These are phyloP conservation scores for Iselma pallidipennis DNA, from an alignment of 2,888 invertebrate genomes.

Conservation along the genomic window DNA sequence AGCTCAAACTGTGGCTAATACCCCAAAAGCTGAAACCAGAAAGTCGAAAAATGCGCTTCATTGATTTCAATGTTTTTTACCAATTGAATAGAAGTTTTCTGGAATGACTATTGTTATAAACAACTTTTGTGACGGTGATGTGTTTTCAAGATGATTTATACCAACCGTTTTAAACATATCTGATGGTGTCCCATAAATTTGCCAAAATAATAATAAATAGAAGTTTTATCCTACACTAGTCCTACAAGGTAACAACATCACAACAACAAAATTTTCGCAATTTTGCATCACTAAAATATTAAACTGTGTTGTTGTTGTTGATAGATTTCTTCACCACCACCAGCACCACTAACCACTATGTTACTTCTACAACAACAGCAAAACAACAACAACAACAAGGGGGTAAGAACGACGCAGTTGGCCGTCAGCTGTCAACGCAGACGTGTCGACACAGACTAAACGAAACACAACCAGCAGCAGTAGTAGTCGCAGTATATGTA, in stretches of 20 bases:
- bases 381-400: background rate
- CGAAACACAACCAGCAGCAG: constrained; percentile 22
- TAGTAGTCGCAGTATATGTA: constrained; percentile 22
- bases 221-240: background rate
- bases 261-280: background rate
- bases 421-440: constrained; percentile 23
- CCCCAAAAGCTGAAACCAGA: too few relatives aligned
- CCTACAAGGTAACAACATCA: background rate
- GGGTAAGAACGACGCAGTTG: constrained; percentile 3
- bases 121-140: background rate
- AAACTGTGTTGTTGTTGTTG: background rate
- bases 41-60: too few relatives aligned
- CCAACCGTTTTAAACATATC: constrained; percentile 24
- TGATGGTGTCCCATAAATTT: constrained; percentile 17
- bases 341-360: background rate
- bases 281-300: background rate
- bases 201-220: background rate
- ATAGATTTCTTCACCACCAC: background rate
- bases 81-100: too few relatives aligned
- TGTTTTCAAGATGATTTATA: constrained; percentile 8
- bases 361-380: background rate
- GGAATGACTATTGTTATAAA: background rate
- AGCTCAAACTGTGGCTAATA: too few relatives aligned
- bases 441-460: constrained; percentile 22
- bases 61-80: too few relatives aligned